Evolutionary conservation across 2,888 invertebrate genomes (phyloP), one percentile per base, ranked within the genome.

Genomic region (Meandrusa payeni): DNA sequence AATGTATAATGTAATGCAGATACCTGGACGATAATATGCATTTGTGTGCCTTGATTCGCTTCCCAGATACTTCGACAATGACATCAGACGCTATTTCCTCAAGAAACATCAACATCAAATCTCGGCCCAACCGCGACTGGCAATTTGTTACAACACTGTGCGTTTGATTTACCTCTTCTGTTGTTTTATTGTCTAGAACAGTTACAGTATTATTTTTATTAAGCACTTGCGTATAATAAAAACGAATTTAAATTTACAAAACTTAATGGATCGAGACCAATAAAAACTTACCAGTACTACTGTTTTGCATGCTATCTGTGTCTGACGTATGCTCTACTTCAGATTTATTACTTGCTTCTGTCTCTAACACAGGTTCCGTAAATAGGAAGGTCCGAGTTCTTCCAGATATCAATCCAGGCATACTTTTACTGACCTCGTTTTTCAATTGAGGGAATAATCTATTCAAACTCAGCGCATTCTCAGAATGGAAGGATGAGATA

Each of bases 41-140:
- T 76, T 96, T 96, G 70, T 97, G 97, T 1, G 97, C 97, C 67
- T 93, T 93, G 34, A 97, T 93, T 36, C 94, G 90, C 34, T 93
- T 90, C 0, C 95, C 96, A 26, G 93, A 93, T 5, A 96, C 95
- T 69, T 96, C 95, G 5, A 96, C 92, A 2, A 93, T 91, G 28
- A 96, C 95, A 69, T 97, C 97, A 0, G 97, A 93, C 52, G 95
- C 95, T 41, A 96, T 94, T 80, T 96, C 96, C 64, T 96, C 95
- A 48, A 96, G 76, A 72, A 97, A 97, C 97, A 97, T 97, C 51
- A 95, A 90, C 15, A 97, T 82, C 39, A 97, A 81, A 76, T 97
- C 97, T 64, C 96, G 94, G 0, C 97, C 97, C 5, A 97, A 83
- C 27, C 94, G 89, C 5, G 91, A 91, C 47, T 85, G 80, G 47